Evolutionary conservation across 2,113 vertebrate genomes (phyloP).

Genomic region (Tachuris rubrigastra): DNA sequence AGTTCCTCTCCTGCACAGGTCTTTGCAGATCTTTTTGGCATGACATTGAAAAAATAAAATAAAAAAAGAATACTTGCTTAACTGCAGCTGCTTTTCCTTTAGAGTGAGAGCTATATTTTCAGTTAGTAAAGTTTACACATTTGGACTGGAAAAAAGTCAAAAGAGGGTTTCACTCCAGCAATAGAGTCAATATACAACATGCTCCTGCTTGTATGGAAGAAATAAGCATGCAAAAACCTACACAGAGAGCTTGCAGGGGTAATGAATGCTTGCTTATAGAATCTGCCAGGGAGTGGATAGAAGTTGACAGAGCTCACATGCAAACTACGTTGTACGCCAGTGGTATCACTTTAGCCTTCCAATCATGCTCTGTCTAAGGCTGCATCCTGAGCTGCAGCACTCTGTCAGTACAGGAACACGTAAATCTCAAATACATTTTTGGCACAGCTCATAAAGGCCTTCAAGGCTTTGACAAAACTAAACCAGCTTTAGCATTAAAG

Average conservation of each 20-base stretch:
- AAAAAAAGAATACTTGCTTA: background rate
- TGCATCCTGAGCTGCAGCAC: accelerated
- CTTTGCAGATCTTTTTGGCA: background rate
- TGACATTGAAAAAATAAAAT: background rate
- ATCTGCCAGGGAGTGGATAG: background rate
- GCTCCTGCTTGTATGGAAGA: background rate
- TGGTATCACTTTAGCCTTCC: background rate
- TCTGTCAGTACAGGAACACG: accelerated
- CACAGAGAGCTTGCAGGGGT: background rate
- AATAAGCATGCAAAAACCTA: background rate
- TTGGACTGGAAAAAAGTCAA: conserved; percentile 38
- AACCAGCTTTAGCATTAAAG: background rate
- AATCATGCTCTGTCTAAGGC: background rate
- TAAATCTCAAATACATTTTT: background rate
- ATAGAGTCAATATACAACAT: conserved; percentile 2
- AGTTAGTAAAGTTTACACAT: conserved; percentile 20
- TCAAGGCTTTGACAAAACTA: background rate
- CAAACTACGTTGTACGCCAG: background rate
- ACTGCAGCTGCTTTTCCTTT: conserved; percentile 43
- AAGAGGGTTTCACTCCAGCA: conserved; percentile 7
- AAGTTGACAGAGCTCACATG: background rate
- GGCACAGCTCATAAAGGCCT: background rate
- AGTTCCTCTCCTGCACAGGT: background rate
- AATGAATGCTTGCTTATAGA: background rate
- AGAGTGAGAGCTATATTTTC: conserved; percentile 3